A percentile compares a stretch with the other conserved stretches of the same genome.
Conservation (phyloP, 2,113 vertebrate species). For the Gulo gulo region DNA sequence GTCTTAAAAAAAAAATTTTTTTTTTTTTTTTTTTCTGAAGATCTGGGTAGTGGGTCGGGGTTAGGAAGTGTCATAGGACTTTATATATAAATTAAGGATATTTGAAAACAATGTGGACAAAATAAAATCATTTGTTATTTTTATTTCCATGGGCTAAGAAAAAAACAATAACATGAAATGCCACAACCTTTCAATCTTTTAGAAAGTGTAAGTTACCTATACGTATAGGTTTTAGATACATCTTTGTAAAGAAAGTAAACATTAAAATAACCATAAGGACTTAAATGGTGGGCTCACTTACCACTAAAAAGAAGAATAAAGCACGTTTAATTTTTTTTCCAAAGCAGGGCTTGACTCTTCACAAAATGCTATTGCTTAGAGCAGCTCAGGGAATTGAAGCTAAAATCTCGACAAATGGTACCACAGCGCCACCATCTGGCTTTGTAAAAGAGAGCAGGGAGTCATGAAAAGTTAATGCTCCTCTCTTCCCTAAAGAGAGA, state of each 20-base stretch:
- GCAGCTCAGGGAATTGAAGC: not conserved
- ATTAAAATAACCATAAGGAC: not conserved
- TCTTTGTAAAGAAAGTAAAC: not conserved
- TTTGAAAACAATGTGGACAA: not conserved
- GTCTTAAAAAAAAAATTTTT: not conserved
- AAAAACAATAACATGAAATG: not conserved
- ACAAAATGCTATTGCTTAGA: not conserved
- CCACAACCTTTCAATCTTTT: not conserved
- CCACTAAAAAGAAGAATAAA: not conserved
- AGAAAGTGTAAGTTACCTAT: not conserved
- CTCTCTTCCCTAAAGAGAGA: not conserved
- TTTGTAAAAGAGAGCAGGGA: not conserved
- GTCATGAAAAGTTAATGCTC: not conserved
- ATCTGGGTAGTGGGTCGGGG: not conserved
- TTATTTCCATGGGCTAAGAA: not conserved
- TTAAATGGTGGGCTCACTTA: not conserved
- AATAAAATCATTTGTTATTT: not conserved
- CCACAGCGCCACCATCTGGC: constrained; percentile 80
- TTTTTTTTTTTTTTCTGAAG: not conserved
- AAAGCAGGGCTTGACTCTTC: not conserved
- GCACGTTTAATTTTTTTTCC: not conserved
- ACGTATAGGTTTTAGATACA: not conserved
- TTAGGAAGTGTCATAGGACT: not conserved
- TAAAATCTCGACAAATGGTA: constrained; percentile 32
- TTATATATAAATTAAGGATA: not conserved